These are phyloP conservation scores for Apocheima hispidaria DNA, from an alignment of 2,888 invertebrate species.

Conservation along the genomic window DNA sequence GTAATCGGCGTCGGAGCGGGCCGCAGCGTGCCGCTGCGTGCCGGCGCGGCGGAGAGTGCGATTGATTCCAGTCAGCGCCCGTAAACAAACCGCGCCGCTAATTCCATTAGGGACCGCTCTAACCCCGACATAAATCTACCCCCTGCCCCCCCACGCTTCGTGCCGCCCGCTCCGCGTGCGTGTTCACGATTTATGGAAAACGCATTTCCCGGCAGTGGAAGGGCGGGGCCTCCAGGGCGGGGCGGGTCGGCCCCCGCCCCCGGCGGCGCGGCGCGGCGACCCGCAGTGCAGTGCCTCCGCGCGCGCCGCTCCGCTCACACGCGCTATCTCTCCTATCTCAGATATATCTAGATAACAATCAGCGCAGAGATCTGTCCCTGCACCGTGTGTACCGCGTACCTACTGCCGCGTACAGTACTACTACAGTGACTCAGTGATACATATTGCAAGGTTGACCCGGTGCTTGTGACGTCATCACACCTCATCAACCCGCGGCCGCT, in stretches of 20 bases:
- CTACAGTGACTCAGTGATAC: conserved; percentile 15
- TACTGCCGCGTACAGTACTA: not conserved
- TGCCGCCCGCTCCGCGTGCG: conserved; percentile 40
- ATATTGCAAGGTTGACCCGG: conserved; percentile 8
- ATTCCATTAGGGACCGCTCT: conserved; percentile 74
- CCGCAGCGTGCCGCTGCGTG: not conserved
- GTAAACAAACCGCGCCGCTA: conserved; percentile 69
- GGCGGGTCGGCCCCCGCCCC: conserved; percentile 40
- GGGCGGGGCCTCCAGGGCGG: conserved; percentile 46
- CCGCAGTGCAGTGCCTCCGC: conserved; percentile 67
- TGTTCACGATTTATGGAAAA: conserved; percentile 57
- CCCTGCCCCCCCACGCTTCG: conserved; percentile 50
- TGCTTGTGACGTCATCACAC: conserved; percentile 1
- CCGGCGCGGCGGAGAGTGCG: conserved; percentile 17
- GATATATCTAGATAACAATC: conserved; percentile 45
- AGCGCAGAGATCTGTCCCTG: conserved; percentile 3
- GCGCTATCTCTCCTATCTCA: conserved; percentile 51
- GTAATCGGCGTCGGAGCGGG: not conserved
- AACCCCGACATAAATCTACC: conserved; percentile 70
- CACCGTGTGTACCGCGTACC: not conserved
- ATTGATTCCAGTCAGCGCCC: conserved; percentile 50
- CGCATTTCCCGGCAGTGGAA: conserved; percentile 53
- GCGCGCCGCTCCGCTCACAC: conserved; percentile 58
- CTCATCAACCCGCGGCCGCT: not conserved
- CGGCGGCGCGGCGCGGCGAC: conserved; percentile 42